Percentiles rank a stretch among this genome's conserved stretches.
Evolutionary conservation across 2,113 vertebrate species (phyloP).

Genomic region (Sminthopsis crassicaudata): DNA sequence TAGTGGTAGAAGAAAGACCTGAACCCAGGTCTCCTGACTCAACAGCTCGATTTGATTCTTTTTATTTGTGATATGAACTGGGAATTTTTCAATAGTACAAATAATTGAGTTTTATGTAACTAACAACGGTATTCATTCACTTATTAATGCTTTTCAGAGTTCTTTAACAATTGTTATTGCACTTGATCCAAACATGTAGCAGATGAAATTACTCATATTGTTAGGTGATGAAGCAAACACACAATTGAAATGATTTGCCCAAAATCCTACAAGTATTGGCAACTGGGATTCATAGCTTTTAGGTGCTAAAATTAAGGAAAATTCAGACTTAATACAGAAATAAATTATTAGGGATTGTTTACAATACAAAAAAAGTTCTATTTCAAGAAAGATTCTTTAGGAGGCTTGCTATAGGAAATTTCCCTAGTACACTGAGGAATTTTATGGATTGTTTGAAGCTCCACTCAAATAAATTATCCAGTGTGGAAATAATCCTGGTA

Average conservation of each 20-base stretch:
- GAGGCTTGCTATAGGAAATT: slow-evolving; percentile 36
- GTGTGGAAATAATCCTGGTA: neutral
- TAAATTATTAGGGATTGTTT: neutral
- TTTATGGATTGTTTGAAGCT: neutral
- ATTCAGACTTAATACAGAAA: slow-evolving; percentile 26
- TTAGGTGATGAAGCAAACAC: slow-evolving; percentile 23
- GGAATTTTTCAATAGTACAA: slow-evolving; percentile 31
- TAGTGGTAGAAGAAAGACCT: neutral
- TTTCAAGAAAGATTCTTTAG: slow-evolving; percentile 38
- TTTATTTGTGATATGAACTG: slow-evolving; percentile 31
- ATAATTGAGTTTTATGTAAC: slow-evolving; percentile 3
- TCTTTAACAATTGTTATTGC: slow-evolving; percentile 3
- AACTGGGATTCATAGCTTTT: neutral
- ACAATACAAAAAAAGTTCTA: slow-evolving; percentile 22
- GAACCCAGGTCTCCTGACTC: neutral
- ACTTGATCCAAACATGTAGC: slow-evolving; percentile 31
- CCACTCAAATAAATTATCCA: neutral
- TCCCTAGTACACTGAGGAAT: slow-evolving; percentile 27
- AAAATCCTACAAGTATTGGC: neutral
- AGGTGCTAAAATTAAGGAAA: slow-evolving; percentile 39
- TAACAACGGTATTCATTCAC: slow-evolving; percentile 41
- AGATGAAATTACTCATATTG: slow-evolving; percentile 7
- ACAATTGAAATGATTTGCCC: slow-evolving; percentile 2
- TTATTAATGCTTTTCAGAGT: slow-evolving; percentile 33
- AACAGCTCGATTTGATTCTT: neutral